These are phyloP conservation scores for Brachymystax lenok DNA, from an alignment of 2,797 vertebrate species.

Conservation along the genomic window DNA sequence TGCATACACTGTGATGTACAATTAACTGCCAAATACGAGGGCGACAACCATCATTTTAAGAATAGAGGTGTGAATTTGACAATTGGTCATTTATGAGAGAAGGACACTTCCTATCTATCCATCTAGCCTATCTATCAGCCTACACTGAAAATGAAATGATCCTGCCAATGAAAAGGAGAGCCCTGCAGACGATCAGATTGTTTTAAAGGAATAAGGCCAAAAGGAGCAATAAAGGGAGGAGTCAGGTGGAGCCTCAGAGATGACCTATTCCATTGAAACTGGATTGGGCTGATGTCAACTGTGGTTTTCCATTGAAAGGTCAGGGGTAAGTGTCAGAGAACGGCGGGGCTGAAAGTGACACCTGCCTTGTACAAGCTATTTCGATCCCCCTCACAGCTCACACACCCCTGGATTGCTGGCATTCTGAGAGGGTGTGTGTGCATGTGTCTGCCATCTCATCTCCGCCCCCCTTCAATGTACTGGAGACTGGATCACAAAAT, in stretches of 20 bases:
- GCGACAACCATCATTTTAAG: no score
- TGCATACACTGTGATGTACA: no score
- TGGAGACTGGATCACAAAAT: no score
- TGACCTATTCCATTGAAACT: slow-evolving; percentile 34
- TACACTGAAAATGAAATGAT: neutral
- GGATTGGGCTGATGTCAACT: no score
- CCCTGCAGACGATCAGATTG: neutral
- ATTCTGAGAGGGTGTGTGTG: slow-evolving; percentile 45
- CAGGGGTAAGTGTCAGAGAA: slow-evolving; percentile 67
- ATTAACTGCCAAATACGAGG: no score
- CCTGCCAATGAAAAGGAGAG: neutral
- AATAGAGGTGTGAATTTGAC: no score
- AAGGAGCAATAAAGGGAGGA: neutral
- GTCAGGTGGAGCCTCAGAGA: neutral
- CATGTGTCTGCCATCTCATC: no score
- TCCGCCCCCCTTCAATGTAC: no score
- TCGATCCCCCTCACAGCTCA: slow-evolving; percentile 59
- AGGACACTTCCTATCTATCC: neutral
- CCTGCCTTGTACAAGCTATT: slow-evolving; percentile 75
- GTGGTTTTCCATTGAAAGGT: slow-evolving; percentile 64
- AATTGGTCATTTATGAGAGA: neutral
- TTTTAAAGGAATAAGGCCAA: neutral
- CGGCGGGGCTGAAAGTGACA: slow-evolving; percentile 72
- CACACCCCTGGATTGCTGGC: slow-evolving; percentile 57
- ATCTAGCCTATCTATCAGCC: neutral